These are phyloP conservation scores for Hydrotaea diabolus DNA, from an alignment of 2,888 invertebrate genomes.

Conservation along the genomic window DNA sequence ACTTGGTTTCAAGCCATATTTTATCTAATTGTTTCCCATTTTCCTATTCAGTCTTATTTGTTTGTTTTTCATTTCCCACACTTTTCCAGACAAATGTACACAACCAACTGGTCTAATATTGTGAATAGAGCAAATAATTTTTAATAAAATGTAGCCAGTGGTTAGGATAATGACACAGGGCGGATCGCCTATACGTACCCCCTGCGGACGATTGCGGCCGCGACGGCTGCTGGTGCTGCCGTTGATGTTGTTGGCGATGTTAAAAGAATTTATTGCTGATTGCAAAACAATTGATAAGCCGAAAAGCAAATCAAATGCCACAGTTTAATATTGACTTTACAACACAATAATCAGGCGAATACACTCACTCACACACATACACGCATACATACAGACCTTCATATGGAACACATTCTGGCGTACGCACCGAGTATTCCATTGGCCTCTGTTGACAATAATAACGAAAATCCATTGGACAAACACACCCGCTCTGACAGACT, in stretches of 20 bases:
- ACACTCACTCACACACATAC: neutral
- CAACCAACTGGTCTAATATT: constrained; percentile 48
- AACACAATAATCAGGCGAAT: constrained; percentile 48
- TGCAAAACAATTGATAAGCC: constrained; percentile 69
- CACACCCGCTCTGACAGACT: constrained; percentile 41
- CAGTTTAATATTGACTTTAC: constrained; percentile 63
- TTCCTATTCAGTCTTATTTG: constrained; percentile 42
- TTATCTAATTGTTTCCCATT: constrained; percentile 57
- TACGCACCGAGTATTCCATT: neutral
- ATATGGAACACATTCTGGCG: no score
- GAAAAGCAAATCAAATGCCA: constrained; percentile 64
- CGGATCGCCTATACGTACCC: neutral
- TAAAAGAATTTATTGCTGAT: constrained; percentile 69
- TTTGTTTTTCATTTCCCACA: constrained; percentile 39
- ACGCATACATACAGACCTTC: neutral
- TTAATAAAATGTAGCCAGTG: constrained; percentile 67
- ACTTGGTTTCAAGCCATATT: constrained; percentile 10
- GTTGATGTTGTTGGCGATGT: constrained; percentile 41
- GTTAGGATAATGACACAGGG: constrained; percentile 63
- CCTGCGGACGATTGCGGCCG: neutral
- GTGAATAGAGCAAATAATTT: constrained; percentile 63
- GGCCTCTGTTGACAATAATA: constrained; percentile 61
- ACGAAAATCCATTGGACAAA: constrained; percentile 62
- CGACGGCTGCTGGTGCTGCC: constrained; percentile 31
- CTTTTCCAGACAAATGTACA: constrained; percentile 31